A percentile compares a stretch with the other conserved stretches of the same genome.
Conservation (phyloP, 2,888 invertebrate genomes). For the Syrphus vitripennis region DNA sequence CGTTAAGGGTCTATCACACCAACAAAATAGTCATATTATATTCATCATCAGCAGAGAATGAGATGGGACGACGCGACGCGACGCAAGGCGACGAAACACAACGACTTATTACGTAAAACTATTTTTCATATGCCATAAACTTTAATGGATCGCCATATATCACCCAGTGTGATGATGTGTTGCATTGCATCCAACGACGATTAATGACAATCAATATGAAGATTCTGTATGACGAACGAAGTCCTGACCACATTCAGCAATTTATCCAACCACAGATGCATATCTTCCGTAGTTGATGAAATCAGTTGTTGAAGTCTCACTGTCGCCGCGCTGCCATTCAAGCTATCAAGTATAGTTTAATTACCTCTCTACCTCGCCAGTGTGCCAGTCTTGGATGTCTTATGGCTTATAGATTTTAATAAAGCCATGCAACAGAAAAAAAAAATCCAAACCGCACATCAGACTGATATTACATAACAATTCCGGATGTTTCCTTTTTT, state of each 20-base stretch:
- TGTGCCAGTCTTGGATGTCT: background rate
- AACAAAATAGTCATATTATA: background rate
- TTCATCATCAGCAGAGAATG: background rate
- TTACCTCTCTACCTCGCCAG: background rate
- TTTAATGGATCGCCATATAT: slow-evolving; percentile 18
- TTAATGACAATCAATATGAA: background rate
- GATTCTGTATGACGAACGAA: slow-evolving; percentile 27
- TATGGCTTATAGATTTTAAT: background rate
- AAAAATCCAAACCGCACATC: background rate
- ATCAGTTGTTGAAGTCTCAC: background rate
- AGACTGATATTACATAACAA: slow-evolving; percentile 3
- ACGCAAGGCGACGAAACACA: background rate
- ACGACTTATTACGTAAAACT: background rate
- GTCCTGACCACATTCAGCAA: slow-evolving; percentile 44
- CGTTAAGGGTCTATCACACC: slow-evolving; percentile 1
- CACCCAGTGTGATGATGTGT: background rate
- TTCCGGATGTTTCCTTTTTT: background rate
- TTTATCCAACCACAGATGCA: slow-evolving; percentile 40
- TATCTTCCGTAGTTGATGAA: background rate
- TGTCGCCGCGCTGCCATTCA: background rate
- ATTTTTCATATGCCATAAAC: slow-evolving; percentile 14
- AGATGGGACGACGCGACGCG: background rate
- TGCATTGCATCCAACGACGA: slow-evolving; percentile 22
- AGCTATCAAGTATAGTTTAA: slow-evolving; percentile 4
- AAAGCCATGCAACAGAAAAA: background rate